Conservation (phyloP, 2,888 invertebrate genomes). For the Euphydryas editha region DNA sequence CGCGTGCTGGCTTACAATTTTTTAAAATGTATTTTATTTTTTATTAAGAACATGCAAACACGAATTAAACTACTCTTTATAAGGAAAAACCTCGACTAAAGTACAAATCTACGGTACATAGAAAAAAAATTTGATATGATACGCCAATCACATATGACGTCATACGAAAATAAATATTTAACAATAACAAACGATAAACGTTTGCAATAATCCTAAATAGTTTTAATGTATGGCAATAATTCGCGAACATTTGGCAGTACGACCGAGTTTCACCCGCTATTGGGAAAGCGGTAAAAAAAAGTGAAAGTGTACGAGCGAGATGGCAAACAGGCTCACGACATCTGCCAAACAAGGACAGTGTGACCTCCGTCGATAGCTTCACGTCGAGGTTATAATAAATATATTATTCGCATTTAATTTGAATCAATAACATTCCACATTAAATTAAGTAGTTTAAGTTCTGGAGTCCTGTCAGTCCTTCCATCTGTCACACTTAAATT, state of each 20-base stretch:
- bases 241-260: slow-evolving; percentile 71
- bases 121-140: not conserved
- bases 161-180: not conserved
- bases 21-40: not conserved
- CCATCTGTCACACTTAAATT: too few species aligned
- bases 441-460: too few species aligned
- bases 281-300: slow-evolving; percentile 78
- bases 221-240: slow-evolving; percentile 43
- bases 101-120: not conserved
- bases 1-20: slow-evolving; percentile 16
- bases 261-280: slow-evolving; percentile 68
- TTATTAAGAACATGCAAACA: slow-evolving; percentile 7
- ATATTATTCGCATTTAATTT: slow-evolving; percentile 8
- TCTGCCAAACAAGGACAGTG: slow-evolving; percentile 52
- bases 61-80: not conserved
- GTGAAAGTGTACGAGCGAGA: slow-evolving; percentile 73
- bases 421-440: not conserved
- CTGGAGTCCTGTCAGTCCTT: too few species aligned
- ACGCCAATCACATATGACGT: not conserved
- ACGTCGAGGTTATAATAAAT: slow-evolving; percentile 22
- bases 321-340: slow-evolving; percentile 41
- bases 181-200: slow-evolving; percentile 6
- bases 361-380: slow-evolving; percentile 49
- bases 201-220: slow-evolving; percentile 7
- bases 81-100: not conserved